Evolutionary conservation across 1,140 invertebrate species (phyloP), one percentile per base, ranked within the genome.

Genomic region (Polypedilum vanderplanki): DNA sequence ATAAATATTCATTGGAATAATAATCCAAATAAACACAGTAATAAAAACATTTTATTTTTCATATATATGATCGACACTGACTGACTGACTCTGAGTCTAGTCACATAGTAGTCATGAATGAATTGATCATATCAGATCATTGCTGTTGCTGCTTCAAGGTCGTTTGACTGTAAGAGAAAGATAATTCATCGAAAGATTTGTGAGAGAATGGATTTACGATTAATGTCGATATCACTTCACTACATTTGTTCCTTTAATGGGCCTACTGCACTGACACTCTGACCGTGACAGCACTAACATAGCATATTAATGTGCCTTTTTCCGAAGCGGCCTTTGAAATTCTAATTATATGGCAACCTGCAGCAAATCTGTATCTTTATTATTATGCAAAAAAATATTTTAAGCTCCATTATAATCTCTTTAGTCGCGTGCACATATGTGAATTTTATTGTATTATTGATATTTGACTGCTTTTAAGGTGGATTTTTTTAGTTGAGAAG

Each of bases 311-410:
- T 57, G 24, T 33, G 24, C 24, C 5, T 33, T 33, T 33, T 33
- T 33, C 24, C 5, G 24, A 33, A 33, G 1, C 24, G 46, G 46
- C 46, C 46, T 57, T 57, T 57, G n/a, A 57, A 57, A 57, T 57
- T 57, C 46, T 57, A 57, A 57, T 57, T 57, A 57, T 57, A 57
- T n/a, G n/a, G 46, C 46, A 57, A 15, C 46, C 46, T n/a, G 46
- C n/a, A n/a, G 15, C 46, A 57, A 57, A 33, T 33, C 24, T 33
- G 24, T 33, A 1, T 33, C 24, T 33, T 33, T 33, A 33, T 33
- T 57, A 57, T 57, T 57, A 57, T 57, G 46, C 46, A 57, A 57
- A 57, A 46, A 57, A 57, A 57, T 33, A 33, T 33, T 33, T 33
- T 33, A 33, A 33, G 5, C 24, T 33, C 24, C 24, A 33, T 33